Conservation (phyloP, 2,113 vertebrate genomes). For the Mustela lutreola region DNA sequence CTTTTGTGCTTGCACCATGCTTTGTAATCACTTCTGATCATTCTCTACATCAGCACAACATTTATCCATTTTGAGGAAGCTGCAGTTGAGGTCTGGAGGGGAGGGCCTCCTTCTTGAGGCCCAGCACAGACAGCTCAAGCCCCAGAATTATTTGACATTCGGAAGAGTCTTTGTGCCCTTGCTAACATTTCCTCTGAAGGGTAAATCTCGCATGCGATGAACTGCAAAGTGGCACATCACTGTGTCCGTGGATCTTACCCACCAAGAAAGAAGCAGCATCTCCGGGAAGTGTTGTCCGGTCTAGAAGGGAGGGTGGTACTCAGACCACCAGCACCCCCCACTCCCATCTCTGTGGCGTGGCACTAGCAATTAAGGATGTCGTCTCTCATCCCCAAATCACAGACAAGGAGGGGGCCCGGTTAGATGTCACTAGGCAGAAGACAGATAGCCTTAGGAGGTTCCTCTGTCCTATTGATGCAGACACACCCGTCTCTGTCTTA, state of each 20-base stretch:
- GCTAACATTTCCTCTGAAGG: background rate
- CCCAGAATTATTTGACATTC: background rate
- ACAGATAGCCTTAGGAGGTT: slow-evolving; percentile 74
- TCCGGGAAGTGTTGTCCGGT: background rate
- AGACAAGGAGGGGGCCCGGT: slow-evolving; percentile 62
- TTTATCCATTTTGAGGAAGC: slow-evolving; percentile 62
- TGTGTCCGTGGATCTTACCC: background rate
- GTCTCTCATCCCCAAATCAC: slow-evolving; percentile 66
- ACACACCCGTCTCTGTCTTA: slow-evolving; percentile 79
- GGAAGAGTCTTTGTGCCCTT: background rate
- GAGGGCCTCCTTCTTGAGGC: background rate
- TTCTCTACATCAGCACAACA: slow-evolving; percentile 64
- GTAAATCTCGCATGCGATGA: background rate
- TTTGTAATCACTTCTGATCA: slow-evolving; percentile 76
- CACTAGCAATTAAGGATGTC: slow-evolving; percentile 54
- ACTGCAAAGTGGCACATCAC: background rate
- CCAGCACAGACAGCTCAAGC: background rate
- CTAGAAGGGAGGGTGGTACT: background rate
- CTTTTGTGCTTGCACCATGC: slow-evolving; percentile 71
- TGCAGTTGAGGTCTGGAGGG: slow-evolving; percentile 28
- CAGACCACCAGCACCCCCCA: background rate
- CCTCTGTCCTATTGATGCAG: slow-evolving; percentile 82
- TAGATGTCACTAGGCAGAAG: slow-evolving; percentile 79
- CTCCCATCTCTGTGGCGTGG: background rate
- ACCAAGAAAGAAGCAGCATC: background rate